These are phyloP conservation scores for Sebastiscus albofasciatus DNA, from an alignment of 2,797 vertebrate genomes.

Conservation along the genomic window DNA sequence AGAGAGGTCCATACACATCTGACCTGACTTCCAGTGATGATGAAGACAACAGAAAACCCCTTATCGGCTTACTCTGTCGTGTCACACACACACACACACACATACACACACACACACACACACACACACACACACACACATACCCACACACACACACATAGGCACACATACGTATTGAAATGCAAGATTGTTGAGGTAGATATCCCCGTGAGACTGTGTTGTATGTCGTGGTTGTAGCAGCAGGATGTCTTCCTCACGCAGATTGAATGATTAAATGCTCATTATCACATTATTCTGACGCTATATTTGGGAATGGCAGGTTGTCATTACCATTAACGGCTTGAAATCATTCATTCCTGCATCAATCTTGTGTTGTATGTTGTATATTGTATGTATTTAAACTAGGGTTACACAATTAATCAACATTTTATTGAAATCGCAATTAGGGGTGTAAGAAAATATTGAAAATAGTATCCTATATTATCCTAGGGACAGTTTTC, in stretches of 20 bases:
- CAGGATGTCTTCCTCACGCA: conserved; percentile 25
- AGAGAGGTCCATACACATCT: conserved; percentile 47
- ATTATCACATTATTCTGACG: conserved; percentile 39
- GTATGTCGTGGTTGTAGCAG: conserved; percentile 29
- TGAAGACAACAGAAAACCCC: conserved; percentile 54
- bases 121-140: not conserved
- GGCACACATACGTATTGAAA: conserved; percentile 22
- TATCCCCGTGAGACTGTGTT: conserved; percentile 12
- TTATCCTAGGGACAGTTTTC: too few relatives aligned
- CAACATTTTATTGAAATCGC: too few relatives aligned
- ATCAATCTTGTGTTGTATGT: not conserved
- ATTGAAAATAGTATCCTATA: too few relatives aligned
- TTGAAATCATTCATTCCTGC: conserved; percentile 13
- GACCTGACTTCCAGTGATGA: conserved; percentile 50
- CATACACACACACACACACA: too few relatives aligned
- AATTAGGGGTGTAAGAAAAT: too few relatives aligned
- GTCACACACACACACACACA: not conserved
- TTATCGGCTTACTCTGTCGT: conserved; percentile 15
- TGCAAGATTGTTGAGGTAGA: conserved; percentile 24
- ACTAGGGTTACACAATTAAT: too few relatives aligned
- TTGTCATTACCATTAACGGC: not conserved
- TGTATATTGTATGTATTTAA: too few relatives aligned
- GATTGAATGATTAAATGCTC: conserved; percentile 30
- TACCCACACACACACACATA: not conserved
- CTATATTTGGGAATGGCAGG: conserved; percentile 27